These are phyloP conservation scores for Ashinkailepas kermadecensis DNA, from an alignment of 2,888 invertebrate genomes.

Conservation along the genomic window DNA sequence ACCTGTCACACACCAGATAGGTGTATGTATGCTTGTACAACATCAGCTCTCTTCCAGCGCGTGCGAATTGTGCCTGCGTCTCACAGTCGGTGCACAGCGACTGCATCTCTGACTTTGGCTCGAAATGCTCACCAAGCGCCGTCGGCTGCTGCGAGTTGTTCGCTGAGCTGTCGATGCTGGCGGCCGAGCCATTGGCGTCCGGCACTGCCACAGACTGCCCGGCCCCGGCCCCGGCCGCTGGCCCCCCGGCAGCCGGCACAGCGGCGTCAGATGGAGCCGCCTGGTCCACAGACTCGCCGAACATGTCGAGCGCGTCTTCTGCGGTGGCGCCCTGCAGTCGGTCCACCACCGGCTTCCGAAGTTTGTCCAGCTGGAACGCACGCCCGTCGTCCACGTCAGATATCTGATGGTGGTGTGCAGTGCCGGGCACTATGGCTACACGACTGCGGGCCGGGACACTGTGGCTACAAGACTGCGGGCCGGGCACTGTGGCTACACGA, in stretches of 20 bases:
- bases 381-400: too few relatives aligned
- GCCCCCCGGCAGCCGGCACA: not conserved
- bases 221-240: not conserved
- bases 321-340: slow-evolving; percentile 37
- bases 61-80: too few relatives aligned
- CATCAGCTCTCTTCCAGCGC: too few relatives aligned
- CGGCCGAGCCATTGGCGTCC: not conserved
- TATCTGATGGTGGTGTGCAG: too few relatives aligned
- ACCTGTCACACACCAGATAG: too few relatives aligned
- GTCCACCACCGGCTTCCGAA: slow-evolving; percentile 30
- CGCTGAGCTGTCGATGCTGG: not conserved
- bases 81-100: too few relatives aligned
- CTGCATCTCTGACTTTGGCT: too few relatives aligned
- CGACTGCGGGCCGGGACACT: not conserved
- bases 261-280: slow-evolving; percentile 12
- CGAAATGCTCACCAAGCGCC: too few relatives aligned
- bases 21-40: too few relatives aligned
- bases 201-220: not conserved
- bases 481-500: too few relatives aligned
- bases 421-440: too few relatives aligned
- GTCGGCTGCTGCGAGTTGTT: too few relatives aligned
- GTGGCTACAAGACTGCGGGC: not conserved
- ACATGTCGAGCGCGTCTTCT: slow-evolving; percentile 78
- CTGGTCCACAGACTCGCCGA: slow-evolving; percentile 77
- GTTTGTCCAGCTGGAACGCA: slow-evolving; percentile 9